phyloP scores from a whole-genome alignment of 2,113 vertebrate genomes.

The Australoheros scitulus region DNA sequence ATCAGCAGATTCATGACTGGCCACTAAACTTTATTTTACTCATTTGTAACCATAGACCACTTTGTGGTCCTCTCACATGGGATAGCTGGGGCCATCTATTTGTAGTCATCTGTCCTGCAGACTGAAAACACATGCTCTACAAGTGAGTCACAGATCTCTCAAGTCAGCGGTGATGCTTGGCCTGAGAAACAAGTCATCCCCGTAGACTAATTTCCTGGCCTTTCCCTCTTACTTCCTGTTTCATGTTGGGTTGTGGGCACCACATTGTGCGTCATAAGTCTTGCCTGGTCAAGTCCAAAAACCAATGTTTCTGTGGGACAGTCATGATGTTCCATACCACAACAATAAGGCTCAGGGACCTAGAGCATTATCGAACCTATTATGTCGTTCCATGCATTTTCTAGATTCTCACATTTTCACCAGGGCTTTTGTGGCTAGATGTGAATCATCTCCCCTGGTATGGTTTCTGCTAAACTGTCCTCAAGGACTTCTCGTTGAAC shows the following conservation, averaged over 20 bases:
- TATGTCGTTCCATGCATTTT: not conserved
- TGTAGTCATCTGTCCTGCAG: conserved; percentile 57
- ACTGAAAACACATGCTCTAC: conserved; percentile 65
- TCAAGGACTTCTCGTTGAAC: conserved; percentile 10
- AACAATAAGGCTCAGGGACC: conserved; percentile 5
- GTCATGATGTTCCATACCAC: conserved; percentile 1
- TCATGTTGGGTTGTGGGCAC: conserved; percentile 52
- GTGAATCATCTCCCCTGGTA: conserved; percentile 27
- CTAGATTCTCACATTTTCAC: conserved; percentile 46
- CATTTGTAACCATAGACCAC: conserved; percentile 49
- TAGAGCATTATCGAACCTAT: not conserved
- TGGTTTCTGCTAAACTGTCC: conserved; percentile 37
- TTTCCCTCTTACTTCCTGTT: conserved; percentile 69
- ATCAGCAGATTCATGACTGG: conserved; percentile 18
- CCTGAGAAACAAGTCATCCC: conserved; percentile 70
- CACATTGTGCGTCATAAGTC: conserved; percentile 57
- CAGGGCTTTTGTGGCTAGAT: conserved; percentile 50
- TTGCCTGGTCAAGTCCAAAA: not conserved
- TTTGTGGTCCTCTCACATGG: conserved; percentile 59
- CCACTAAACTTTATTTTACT: conserved; percentile 23
- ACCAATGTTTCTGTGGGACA: conserved; percentile 38
- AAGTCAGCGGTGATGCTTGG: conserved; percentile 57
- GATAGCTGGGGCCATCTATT: conserved; percentile 51
- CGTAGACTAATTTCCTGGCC: conserved; percentile 60
- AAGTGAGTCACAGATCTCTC: conserved; percentile 61